phyloP scores from a whole-genome alignment of 2,113 vertebrate genomes.

The Atherinomorus stipes region DNA sequence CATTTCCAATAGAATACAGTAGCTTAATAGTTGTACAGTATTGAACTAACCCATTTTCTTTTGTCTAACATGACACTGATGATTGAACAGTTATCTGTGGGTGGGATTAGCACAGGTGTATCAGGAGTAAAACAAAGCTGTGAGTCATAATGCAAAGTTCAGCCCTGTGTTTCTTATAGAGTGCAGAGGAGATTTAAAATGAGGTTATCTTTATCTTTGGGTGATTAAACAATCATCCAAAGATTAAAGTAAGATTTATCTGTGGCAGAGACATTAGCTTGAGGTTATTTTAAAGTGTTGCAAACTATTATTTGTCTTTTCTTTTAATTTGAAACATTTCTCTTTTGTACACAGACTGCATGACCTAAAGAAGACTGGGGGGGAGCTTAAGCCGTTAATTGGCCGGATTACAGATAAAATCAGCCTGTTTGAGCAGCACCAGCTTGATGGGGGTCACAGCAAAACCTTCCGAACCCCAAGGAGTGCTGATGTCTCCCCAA shows the following conservation, averaged over 20 bases:
- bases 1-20: too few species aligned
- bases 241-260: not conserved
- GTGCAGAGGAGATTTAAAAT: constrained; percentile 1
- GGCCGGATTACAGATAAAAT: constrained; percentile 75
- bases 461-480: constrained; percentile 31
- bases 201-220: constrained; percentile 6
- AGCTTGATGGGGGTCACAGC: not conserved
- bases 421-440: constrained; percentile 71
- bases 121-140: not conserved
- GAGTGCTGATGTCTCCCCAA: constrained; percentile 71
- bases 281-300: constrained; percentile 5
- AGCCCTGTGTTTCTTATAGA: not conserved
- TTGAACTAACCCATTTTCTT: too few species aligned
- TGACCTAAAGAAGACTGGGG: constrained; percentile 29
- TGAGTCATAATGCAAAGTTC: constrained; percentile 65
- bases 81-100: constrained; percentile 17
- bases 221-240: not conserved
- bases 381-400: constrained; percentile 33
- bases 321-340: constrained; percentile 17
- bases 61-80: constrained; percentile 5
- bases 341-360: constrained; percentile 55
- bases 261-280: not conserved
- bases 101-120: constrained; percentile 34
- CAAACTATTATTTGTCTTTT: not conserved
- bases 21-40: too few species aligned